Evolutionary conservation across 2,113 vertebrate species (phyloP).

Genomic region (Gopherus evgoodei): DNA sequence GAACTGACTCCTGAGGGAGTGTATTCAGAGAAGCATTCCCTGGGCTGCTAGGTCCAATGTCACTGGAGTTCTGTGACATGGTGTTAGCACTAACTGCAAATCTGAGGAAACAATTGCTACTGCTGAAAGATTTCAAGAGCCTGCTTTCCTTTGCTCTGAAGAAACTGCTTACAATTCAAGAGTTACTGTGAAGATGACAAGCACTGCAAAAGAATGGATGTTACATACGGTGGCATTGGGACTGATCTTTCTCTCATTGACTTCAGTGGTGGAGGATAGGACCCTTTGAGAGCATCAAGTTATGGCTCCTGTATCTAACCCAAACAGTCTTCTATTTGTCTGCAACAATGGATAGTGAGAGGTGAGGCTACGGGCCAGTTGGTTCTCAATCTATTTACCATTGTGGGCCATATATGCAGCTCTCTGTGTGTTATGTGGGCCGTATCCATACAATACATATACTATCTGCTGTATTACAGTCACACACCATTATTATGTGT

Average conservation of each 20-base stretch:
- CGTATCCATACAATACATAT: too few relatives aligned
- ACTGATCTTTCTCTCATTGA: background rate
- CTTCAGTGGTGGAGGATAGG: conserved; percentile 4
- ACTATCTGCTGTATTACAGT: background rate
- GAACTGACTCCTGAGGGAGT: background rate
- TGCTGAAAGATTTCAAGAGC: background rate
- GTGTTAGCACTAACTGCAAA: background rate
- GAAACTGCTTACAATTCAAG: background rate
- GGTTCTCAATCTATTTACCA: too few relatives aligned
- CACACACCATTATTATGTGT: background rate
- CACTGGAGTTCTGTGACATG: background rate
- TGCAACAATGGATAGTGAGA: accelerated
- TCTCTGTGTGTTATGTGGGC: too few relatives aligned
- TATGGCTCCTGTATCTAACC: conserved; percentile 22
- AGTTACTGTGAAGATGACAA: background rate
- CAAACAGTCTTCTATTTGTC: background rate
- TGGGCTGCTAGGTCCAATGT: background rate
- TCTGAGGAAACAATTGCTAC: background rate
- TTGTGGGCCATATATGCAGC: too few relatives aligned
- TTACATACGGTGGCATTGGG: background rate
- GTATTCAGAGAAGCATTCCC: background rate
- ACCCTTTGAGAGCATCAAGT: background rate
- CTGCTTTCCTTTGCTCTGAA: background rate
- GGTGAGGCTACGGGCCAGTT: background rate
- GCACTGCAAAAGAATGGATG: background rate